phyloP scores from a whole-genome alignment of 2,797 vertebrate genomes.

The Neosilurus hyrtlii region DNA sequence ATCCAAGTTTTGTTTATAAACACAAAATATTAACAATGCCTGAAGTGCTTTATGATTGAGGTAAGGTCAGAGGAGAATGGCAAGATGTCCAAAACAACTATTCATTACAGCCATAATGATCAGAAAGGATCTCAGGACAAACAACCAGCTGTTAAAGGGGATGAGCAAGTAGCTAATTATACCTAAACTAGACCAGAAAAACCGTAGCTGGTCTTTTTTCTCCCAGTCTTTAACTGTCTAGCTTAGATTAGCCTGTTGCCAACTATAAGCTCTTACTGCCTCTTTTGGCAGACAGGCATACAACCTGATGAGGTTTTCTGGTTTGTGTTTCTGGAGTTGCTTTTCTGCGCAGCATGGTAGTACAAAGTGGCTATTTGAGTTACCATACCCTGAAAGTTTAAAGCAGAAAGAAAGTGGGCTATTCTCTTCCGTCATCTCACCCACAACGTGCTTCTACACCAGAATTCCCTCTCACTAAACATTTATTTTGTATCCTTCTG shows the following conservation, averaged over 20 bases:
- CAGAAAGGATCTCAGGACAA: background rate
- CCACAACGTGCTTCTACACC: background rate
- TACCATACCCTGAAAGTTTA: background rate
- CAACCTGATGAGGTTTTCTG: too few relatives aligned
- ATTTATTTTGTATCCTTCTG: background rate
- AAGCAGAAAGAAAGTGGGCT: background rate
- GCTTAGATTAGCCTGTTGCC: background rate
- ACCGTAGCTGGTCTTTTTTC: background rate
- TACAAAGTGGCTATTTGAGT: background rate
- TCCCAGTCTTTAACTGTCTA: background rate
- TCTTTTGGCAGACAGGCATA: background rate
- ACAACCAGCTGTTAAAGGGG: background rate
- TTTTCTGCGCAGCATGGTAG: background rate
- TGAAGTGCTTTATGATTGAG: background rate
- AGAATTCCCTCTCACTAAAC: background rate
- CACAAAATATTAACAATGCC: background rate
- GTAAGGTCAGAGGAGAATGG: background rate
- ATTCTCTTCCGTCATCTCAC: background rate
- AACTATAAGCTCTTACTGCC: background rate
- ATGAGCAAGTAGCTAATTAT: background rate
- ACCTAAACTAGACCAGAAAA: background rate
- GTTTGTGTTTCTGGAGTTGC: background rate
- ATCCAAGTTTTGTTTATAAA: background rate
- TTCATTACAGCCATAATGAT: background rate
- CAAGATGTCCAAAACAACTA: background rate